Conservation (phyloP, 2,888 invertebrate genomes). For the Balanococcus diminutus region DNA sequence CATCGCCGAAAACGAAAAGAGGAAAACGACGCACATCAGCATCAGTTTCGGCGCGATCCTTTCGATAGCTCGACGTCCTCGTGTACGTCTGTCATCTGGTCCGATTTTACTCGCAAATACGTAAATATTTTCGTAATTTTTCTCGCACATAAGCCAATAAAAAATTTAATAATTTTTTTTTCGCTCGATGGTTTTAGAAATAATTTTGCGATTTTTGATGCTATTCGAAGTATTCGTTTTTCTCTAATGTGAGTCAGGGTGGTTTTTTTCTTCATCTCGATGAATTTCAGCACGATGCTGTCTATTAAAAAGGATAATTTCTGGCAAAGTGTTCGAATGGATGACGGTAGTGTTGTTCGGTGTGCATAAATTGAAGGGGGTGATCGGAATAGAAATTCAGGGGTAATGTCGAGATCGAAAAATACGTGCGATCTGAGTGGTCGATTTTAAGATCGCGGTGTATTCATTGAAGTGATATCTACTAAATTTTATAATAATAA, state of each 20-base stretch:
- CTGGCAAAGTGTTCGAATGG: neutral
- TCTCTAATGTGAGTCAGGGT: neutral
- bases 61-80: neutral
- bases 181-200: neutral
- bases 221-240: neutral
- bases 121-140: conserved; percentile 7
- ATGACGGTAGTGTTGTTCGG: neutral
- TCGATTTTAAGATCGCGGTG: neutral
- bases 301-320: neutral
- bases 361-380: neutral
- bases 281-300: neutral
- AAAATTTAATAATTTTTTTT: neutral
- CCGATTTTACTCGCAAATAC: neutral
- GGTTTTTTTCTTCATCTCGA: neutral
- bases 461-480: neutral
- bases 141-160: neutral
- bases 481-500: too few species aligned
- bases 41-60: conserved; percentile 1
- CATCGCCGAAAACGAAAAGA: neutral
- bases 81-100: neutral
- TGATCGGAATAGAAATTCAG: neutral
- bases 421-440: neutral
- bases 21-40: neutral
- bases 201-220: neutral
- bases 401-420: neutral